Evolutionary conservation across 2,797 vertebrate species (phyloP), one percentile per base, ranked within the genome.

Genomic region (Semotilus atromaculatus): DNA sequence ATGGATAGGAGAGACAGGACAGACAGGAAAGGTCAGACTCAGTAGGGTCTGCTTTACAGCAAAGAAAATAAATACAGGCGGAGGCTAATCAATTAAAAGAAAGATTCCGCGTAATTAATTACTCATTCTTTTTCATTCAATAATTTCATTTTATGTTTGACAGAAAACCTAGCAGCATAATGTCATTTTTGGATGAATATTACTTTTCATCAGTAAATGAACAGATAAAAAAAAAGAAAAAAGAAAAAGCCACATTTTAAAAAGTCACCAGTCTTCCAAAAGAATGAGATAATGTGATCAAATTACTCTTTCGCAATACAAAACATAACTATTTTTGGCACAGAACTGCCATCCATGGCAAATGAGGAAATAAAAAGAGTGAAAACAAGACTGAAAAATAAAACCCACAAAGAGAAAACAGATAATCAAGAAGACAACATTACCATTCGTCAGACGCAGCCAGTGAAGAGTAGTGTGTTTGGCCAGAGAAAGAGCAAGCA

Each of bases 401-500:
- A 31, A 82, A 51, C 23, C 26, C 29, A 58, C 16, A 82, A 53
- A 82, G 23, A 66, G 53, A 31, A 60, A 64, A 81, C 45, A 80
- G 62, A 83, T 67, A 84, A 89, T 68, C 70, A 82, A 84, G 62
- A 78, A 26, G 48, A 55, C 81, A 86, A 86, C 73, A 68, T 88
- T 87, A 88, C 82, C 82, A 86, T 86, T 38, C 60, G 19, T 43
- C 48, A 86, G 67, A 67, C 8, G 40, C 73, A 74, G 74, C 31
- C 86, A 60, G 67, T 72, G 73, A 72, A 75, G 67, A 6, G 23
- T 34, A 58, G n/a, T 26, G 29, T 23, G 83, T 86, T 40, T 85
- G 82, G 80, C 71, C 79, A 91, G 87, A 88, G 48, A 92, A 90
- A 89, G 86, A 85, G 81, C 75, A 90, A 91, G 89, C 86, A 90